Evolutionary conservation across 53 echinoderm and acorn worm genomes (phyloP), one percentile per base, ranked within the genome.

Genomic region (Mesocentrotus franciscanus): DNA sequence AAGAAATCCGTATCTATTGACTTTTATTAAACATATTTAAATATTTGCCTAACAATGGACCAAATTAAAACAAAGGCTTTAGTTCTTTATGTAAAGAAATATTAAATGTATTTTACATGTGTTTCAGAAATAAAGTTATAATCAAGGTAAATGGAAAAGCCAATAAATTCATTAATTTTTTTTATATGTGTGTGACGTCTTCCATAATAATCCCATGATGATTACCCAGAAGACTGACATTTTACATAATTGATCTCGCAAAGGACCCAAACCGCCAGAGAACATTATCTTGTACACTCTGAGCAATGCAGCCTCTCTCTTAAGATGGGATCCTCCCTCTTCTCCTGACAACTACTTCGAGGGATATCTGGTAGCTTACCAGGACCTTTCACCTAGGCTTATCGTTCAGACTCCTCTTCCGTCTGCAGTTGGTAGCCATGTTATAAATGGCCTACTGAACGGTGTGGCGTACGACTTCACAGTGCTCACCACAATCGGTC

Each of bases 251-350:
- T 58, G 18, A 4, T 58, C 87, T 87, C 14, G 29, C 58, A 4
- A 5, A 93, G 93, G 79, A 79, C 93, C 93, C 55, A 93, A 93
- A 14, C 59, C 93, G 10, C 93, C 93, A 22, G 81, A 79, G 20
- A 79, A 93, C 32, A 81, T 93, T 15, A 9, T 93, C 34, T 20
- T 78, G 22, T 93, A 93, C 61, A 76, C 58, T 16, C 61, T 93
- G 4, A 81, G 93, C 81, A 29, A 79, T 66, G 56, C 60, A 8
- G 20, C 35, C 7, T 16, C 78, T 8, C 32, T 93, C 34, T 33
- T 93, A 16, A 30, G 79, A 35, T 93, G 93, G 93, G 81, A 93
- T 56, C 81, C 79, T 9, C 93, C 93, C 32, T 81, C 81, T 58
- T 12, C 78, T 36, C 93, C 93, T 16, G 56, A 81, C 61, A 93